Evolutionary conservation across 2,888 invertebrate species (phyloP).

Genomic region (Anoplius nigerrimus): DNA sequence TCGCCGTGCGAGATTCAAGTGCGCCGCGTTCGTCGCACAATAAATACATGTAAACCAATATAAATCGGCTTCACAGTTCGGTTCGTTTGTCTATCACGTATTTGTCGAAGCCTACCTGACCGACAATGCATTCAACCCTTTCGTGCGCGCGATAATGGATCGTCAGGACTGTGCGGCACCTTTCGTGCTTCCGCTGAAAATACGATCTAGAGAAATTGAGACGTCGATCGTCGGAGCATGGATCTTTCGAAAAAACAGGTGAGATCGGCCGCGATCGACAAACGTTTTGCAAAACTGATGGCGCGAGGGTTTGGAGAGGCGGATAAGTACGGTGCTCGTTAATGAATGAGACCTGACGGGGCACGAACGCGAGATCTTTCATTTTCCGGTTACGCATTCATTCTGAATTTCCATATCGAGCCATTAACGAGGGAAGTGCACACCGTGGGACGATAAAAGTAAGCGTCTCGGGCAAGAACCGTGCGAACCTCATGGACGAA

Average conservation of each 20-base stretch:
- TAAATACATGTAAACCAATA: too few relatives aligned
- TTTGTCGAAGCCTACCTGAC: too few relatives aligned
- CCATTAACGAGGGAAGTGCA: slow-evolving; percentile 54
- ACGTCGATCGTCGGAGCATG: not conserved
- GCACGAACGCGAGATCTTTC: slow-evolving; percentile 24
- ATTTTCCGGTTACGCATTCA: slow-evolving; percentile 36
- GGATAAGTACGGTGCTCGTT: slow-evolving; percentile 14
- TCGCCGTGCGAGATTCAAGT: too few relatives aligned
- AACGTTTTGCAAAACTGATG: not conserved
- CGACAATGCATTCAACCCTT: too few relatives aligned
- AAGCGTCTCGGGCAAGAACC: slow-evolving; percentile 54
- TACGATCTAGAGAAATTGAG: too few relatives aligned
- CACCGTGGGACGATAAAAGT: slow-evolving; percentile 51
- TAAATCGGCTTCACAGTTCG: too few relatives aligned
- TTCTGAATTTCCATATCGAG: slow-evolving; percentile 51
- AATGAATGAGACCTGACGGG: too few relatives aligned
- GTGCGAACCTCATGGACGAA: slow-evolving; percentile 47
- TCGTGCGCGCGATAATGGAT: too few relatives aligned
- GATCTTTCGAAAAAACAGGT: not conserved
- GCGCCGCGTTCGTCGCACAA: too few relatives aligned
- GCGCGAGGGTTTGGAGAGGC: slow-evolving; percentile 7
- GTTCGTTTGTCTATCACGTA: too few relatives aligned
- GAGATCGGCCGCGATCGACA: not conserved
- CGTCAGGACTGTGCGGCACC: too few relatives aligned
- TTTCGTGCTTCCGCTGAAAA: too few relatives aligned